Evolutionary conservation across 1,140 invertebrate genomes (phyloP).

Genomic region (Apis florea): DNA sequence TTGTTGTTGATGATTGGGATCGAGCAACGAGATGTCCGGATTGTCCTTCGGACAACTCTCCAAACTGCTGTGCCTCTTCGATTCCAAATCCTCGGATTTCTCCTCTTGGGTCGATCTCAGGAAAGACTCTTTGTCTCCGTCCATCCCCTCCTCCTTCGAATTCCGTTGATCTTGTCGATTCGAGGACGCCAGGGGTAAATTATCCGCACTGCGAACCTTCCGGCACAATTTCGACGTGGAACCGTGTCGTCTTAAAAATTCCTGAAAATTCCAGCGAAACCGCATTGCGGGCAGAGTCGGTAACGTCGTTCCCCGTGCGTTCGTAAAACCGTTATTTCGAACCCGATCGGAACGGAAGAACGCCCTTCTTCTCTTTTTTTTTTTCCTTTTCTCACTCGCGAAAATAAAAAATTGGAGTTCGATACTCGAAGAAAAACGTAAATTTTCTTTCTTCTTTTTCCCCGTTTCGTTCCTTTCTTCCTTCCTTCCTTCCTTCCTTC

Average conservation of each 20-base stretch:
- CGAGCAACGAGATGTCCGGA: slow-evolving; percentile 64
- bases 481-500: no score
- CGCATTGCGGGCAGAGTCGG: not conserved
- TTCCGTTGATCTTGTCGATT: slow-evolving; percentile 69
- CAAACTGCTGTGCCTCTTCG: slow-evolving; percentile 70
- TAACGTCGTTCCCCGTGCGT: no score
- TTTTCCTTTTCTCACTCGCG: no score
- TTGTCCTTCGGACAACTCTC: slow-evolving; percentile 72
- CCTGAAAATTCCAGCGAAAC: slow-evolving; percentile 61
- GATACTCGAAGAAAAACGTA: no score
- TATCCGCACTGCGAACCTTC: slow-evolving; percentile 87
- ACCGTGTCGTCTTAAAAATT: slow-evolving; percentile 87
- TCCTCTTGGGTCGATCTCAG: slow-evolving; percentile 72
- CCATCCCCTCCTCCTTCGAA: slow-evolving; percentile 75
- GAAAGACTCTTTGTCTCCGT: slow-evolving; percentile 80
- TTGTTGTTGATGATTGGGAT: slow-evolving; percentile 68
- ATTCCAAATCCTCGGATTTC: slow-evolving; percentile 70
- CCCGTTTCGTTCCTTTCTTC: no score
- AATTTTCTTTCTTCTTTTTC: no score
- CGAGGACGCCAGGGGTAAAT: slow-evolving; percentile 79
- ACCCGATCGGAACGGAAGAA: not conserved
- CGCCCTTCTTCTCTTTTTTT: no score
- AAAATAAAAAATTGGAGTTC: no score
- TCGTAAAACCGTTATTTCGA: no score
- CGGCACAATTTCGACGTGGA: slow-evolving; percentile 89